A percentile compares a stretch with the other conserved stretches of the same genome.
phyloP scores from a whole-genome alignment of 2,888 invertebrate species.

The Myathropa florea region DNA sequence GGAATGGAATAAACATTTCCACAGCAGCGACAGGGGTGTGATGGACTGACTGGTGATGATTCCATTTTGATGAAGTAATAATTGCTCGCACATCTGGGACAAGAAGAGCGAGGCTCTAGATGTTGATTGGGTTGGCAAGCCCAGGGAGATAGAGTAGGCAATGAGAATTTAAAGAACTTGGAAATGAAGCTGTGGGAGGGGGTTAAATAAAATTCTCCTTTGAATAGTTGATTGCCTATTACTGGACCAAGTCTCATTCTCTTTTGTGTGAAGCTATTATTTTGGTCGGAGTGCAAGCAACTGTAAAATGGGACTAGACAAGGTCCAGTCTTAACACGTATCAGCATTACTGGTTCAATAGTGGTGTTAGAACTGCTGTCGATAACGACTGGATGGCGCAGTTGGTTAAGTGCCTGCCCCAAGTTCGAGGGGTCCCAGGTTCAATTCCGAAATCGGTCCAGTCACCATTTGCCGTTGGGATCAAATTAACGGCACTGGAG shows the following conservation, averaged over 20 bases:
- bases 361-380: too few relatives aligned
- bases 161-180: neutral
- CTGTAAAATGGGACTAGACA: neutral
- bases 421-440: too few relatives aligned
- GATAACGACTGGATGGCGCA: too few relatives aligned
- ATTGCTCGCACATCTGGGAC: slow-evolving; percentile 64
- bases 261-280: neutral
- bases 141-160: neutral
- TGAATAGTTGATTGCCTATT: neutral
- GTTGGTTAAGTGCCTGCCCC: too few relatives aligned
- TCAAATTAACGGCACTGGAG: too few relatives aligned
- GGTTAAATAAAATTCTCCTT: neutral
- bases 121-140: neutral
- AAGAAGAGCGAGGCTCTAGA: slow-evolving; percentile 14
- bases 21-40: neutral
- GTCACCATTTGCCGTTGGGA: too few relatives aligned
- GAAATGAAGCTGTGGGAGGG: neutral
- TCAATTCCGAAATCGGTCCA: too few relatives aligned
- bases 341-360: too few relatives aligned
- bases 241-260: neutral
- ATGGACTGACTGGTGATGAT: slow-evolving; percentile 6
- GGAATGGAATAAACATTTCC: slow-evolving; percentile 55
- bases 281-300: neutral
- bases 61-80: slow-evolving; percentile 64
- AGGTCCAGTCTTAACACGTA: neutral